phyloP scores from a whole-genome alignment of 1,140 invertebrate genomes.

The Drosophila ficusphila region DNA sequence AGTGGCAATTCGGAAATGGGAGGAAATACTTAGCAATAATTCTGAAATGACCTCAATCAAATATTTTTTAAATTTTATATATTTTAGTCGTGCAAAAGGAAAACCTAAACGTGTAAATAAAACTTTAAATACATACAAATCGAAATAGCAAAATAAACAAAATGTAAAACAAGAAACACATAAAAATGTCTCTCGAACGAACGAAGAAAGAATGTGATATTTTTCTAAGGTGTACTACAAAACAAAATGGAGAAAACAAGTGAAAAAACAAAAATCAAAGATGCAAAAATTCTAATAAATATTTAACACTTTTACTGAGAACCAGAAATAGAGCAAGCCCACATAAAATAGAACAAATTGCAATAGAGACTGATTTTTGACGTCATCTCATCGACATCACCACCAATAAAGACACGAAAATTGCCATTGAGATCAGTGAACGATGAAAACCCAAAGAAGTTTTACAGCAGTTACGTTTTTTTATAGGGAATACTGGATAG shows the following conservation, averaged over 20 bases:
- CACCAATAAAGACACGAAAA: constrained; percentile 19
- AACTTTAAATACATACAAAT: constrained; percentile 49
- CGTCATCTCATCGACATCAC: constrained; percentile 35
- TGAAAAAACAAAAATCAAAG: constrained; percentile 36
- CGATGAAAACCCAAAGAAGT: constrained; percentile 4
- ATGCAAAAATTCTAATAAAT: constrained; percentile 33
- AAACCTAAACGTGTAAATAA: constrained; percentile 67
- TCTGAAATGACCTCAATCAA: constrained; percentile 84
- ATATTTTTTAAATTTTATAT: constrained; percentile 84
- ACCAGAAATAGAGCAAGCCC: constrained; percentile 49
- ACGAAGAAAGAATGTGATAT: constrained; percentile 85
- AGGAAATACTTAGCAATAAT: constrained; percentile 82
- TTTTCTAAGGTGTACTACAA: constrained; percentile 83
- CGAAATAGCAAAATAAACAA: constrained; percentile 64
- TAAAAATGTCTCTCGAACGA: constrained; percentile 84
- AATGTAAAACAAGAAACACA: constrained; percentile 57
- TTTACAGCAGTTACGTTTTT: constrained; percentile 5
- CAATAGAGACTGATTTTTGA: constrained; percentile 84
- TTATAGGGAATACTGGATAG: background rate
- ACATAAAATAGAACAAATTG: constrained; percentile 70
- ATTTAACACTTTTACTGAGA: constrained; percentile 48
- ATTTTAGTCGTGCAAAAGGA: constrained; percentile 68
- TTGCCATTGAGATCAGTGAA: constrained; percentile 13
- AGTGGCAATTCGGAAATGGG: constrained; percentile 13
- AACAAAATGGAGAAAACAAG: constrained; percentile 46